These are phyloP conservation scores for Lathronympha strigana DNA, from an alignment of 2,888 invertebrate species.

Conservation along the genomic window DNA sequence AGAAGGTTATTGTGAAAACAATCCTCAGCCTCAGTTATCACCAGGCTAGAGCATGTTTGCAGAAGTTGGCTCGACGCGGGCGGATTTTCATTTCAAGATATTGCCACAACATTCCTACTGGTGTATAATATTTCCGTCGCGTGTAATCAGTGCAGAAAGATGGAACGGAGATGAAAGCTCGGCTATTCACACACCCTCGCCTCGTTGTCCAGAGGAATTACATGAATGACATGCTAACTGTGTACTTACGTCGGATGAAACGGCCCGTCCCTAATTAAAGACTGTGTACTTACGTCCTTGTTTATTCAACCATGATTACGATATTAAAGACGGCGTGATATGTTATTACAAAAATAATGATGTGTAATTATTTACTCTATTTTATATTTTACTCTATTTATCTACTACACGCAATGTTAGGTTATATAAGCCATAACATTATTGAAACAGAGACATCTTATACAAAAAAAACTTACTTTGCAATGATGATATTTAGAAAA, in stretches of 20 bases:
- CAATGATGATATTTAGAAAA: not conserved
- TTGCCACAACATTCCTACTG: slow-evolving; percentile 46
- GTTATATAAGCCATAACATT: slow-evolving; percentile 19
- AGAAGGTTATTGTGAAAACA: slow-evolving; percentile 27
- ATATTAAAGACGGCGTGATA: not conserved
- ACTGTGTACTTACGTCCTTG: slow-evolving; percentile 5
- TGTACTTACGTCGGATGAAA: slow-evolving; percentile 29
- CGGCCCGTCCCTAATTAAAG: slow-evolving; percentile 27
- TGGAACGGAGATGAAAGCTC: slow-evolving; percentile 38
- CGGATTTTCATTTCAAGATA: slow-evolving; percentile 60
- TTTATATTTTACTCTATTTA: not conserved
- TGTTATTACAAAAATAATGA: slow-evolving; percentile 10
- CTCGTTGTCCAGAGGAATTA: slow-evolving; percentile 38
- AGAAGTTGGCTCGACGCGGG: slow-evolving; percentile 52
- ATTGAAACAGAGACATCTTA: slow-evolving; percentile 10
- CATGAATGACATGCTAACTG: slow-evolving; percentile 35
- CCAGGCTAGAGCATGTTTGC: slow-evolving; percentile 50
- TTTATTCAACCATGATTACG: slow-evolving; percentile 3
- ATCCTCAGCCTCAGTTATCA: slow-evolving; percentile 18
- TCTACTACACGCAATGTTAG: too few species aligned
- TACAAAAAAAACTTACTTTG: not conserved
- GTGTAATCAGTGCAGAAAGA: slow-evolving; percentile 37
- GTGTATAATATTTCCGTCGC: slow-evolving; percentile 41
- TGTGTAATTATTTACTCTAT: not conserved
- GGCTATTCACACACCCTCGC: slow-evolving; percentile 36